Evolutionary conservation across 1,140 invertebrate genomes (phyloP).

Genomic region (Drosophila ohnishii): DNA sequence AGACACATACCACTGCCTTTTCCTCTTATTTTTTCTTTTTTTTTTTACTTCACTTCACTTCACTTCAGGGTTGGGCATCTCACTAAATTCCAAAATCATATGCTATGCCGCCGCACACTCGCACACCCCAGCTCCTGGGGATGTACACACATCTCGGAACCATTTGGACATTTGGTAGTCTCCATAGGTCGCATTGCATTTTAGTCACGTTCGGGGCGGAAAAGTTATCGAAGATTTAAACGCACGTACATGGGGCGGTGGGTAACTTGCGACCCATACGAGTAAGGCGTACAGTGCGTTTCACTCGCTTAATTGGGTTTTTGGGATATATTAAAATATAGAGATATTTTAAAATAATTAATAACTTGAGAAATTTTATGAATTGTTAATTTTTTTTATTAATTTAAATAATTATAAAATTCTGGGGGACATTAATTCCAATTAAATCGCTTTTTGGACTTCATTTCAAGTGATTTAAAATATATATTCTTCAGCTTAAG

Average conservation of each 20-base stretch:
- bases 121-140: background rate
- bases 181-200: constrained; percentile 66
- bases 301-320: constrained; percentile 10
- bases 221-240: constrained; percentile 80
- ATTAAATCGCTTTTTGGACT: no score
- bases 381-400: no score
- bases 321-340: background rate
- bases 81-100: constrained; percentile 29
- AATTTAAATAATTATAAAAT: no score
- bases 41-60: background rate
- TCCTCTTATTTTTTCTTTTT: background rate
- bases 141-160: constrained; percentile 28
- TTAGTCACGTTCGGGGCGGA: constrained; percentile 71
- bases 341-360: background rate
- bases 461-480: no score
- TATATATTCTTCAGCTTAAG: no score
- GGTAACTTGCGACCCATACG: constrained; percentile 21
- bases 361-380: background rate
- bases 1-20: constrained; percentile 16
- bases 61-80: background rate
- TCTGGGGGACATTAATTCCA: no score
- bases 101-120: constrained; percentile 7
- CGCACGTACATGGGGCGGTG: constrained; percentile 68
- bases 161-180: constrained; percentile 46
- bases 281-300: constrained; percentile 18